Evolutionary conservation across 2,888 invertebrate genomes (phyloP), one percentile per base, ranked within the genome.

Genomic region (Drosophila mulleri): DNA sequence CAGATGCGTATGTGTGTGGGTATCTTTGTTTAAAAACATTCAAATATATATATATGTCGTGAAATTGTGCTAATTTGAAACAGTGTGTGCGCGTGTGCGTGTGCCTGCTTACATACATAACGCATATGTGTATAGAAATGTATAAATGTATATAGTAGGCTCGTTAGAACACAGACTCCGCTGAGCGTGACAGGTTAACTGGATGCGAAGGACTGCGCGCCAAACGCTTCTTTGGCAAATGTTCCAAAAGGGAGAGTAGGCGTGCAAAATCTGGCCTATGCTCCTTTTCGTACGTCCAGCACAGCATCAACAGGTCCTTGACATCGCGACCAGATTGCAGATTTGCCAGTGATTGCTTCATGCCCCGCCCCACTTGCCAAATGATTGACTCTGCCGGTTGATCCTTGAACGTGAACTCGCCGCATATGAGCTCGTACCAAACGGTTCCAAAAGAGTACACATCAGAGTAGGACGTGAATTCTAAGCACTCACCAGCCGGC

Each of bases 361-460:
- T 96, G 64, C 99, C 99, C 90, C 97, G 96, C 7, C 99, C 99
- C 54, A 99, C 98, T 92, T 98, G 98, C 98, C 98, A 99, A 90
- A 99, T 98, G 72, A 99, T 96, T 3, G 98, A 96, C 93, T 99
- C 99, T 0, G 98, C 96, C 18, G 98, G 97, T 91, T 98, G 97
- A 18, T 96, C 96, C 92, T 97, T 97, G 93, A 98, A 99, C 3
- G 99, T 99, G 95, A 98, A 99, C 90, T 98, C 98, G 3, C 98
- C 98, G 91, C 98, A 98, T 60, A 99, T 94, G 65, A 99, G 94
- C 94, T 99, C 99, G 93, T 98, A 99, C 99, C 99, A 99, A 39
- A 99, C 98, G 63, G 99, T 99, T 57, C 99, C 99, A 94, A 99
- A 99, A 47, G 99, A 98, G 93, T 98, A 99, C 37, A 99, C 97